Percentiles rank a stretch among this genome's conserved stretches.
Conservation (phyloP, 2,113 vertebrate genomes). For the Rana temporaria region DNA sequence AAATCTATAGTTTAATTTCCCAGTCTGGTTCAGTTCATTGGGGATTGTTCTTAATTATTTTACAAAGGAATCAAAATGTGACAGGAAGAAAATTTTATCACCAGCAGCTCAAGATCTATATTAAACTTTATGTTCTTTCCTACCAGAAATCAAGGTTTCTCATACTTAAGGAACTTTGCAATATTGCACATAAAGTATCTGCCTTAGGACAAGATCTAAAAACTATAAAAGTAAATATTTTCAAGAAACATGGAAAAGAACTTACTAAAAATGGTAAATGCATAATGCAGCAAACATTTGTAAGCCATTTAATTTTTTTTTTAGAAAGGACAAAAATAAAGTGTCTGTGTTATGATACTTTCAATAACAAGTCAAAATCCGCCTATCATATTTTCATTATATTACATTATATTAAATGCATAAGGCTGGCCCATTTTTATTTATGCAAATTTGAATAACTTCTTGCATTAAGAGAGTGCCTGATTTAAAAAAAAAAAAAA, state of each 20-base stretch:
- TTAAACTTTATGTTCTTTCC: neutral
- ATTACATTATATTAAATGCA: no score
- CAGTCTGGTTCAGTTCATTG: slow-evolving; percentile 58
- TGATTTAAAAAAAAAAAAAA: no score
- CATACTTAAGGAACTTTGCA: neutral
- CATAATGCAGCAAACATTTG: no score
- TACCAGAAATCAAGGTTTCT: neutral
- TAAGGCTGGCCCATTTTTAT: no score
- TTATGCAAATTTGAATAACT: no score
- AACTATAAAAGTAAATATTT: neutral
- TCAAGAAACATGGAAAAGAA: neutral
- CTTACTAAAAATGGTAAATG: no score
- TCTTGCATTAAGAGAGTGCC: no score
- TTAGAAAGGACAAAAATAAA: no score
- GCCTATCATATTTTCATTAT: no score
- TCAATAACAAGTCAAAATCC: no score
- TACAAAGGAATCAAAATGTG: slow-evolving; percentile 16
- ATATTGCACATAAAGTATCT: neutral
- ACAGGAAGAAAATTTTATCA: neutral
- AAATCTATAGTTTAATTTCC: slow-evolving; percentile 52
- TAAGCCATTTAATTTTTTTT: no score
- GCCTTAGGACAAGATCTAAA: neutral
- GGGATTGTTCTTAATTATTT: slow-evolving; percentile 59
- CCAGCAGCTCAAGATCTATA: slow-evolving; percentile 4
- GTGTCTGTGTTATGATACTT: no score